Base-by-base conservation (phyloP, 2,113 vertebrate species). In the Tenrec ecaudatus region DNA sequence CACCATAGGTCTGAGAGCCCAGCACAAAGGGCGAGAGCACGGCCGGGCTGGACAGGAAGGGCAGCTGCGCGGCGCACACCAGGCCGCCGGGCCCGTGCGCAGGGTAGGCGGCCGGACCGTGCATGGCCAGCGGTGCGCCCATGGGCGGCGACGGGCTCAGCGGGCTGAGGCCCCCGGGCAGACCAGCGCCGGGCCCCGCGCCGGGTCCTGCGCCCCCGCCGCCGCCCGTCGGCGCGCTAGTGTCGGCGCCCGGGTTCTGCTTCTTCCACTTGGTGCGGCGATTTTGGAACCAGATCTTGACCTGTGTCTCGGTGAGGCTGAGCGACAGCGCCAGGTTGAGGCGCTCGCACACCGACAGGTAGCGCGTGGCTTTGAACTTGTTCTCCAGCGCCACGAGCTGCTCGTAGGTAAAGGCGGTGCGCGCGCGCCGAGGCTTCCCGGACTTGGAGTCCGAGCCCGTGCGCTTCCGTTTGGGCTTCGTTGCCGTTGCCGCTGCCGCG, bases 211-310 rank as follows among this genome's bases (percentile, higher is more conserved):
- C 97, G 0, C 94, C 97, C 0, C 96, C 97, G 0, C 92, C 95
- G 15, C 97, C 96, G 0, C 98, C 97, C 0, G 98, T 98, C 5
- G 98, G 99, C 22, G 99, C 99, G 10, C 99, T 99, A 0, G 99
- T 99, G 97, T 99, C 99, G 0, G 99, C 99, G 1, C 99, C 99
- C 0, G 99, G 99, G 96, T 99, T 99, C 96, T 99, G 99, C 96
- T 99, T 99, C 98, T 99, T 99, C 99, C 99, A 99, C 98, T 99
- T 99, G 97, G 99, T 99, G 92, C 99, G 97, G 33, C 99, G 98
- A 96, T 99, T 99, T 98, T 99, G 99, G 97, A 99, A 99, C 99
- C 99, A 99, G 97, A 99, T 99, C 97, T 99, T 99, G 73, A 99
- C 99, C 97, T 99, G 99, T 33, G 99, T 99, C 98, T 99, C 99